phyloP scores from a whole-genome alignment of 2,888 invertebrate species.

The Nomada fabriciana region DNA sequence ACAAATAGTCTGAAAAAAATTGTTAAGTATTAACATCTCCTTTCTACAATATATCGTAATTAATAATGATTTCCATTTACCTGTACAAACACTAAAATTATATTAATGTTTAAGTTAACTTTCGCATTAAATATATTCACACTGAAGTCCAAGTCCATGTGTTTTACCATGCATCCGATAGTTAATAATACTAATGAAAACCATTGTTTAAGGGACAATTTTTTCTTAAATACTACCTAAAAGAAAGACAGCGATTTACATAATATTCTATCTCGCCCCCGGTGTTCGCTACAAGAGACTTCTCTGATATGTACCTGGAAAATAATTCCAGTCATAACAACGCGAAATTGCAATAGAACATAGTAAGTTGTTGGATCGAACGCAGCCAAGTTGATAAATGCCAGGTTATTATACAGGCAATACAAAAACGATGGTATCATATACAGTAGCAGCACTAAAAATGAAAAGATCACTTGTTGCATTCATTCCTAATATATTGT shows the following conservation, averaged over 20 bases:
- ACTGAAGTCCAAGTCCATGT: slow-evolving; percentile 88
- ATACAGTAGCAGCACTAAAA: slow-evolving; percentile 91
- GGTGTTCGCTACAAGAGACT: neutral
- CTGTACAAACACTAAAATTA: slow-evolving; percentile 84
- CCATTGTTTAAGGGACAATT: slow-evolving; percentile 94
- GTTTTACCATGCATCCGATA: slow-evolving; percentile 95
- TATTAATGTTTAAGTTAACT: slow-evolving; percentile 79
- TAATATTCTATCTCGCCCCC: neutral
- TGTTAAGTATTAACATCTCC: slow-evolving; percentile 3
- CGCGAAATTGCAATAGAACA: slow-evolving; percentile 94
- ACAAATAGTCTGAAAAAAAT: slow-evolving; percentile 90
- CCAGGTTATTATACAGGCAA: slow-evolving; percentile 97
- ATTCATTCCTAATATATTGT: no score
- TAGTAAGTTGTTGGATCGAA: slow-evolving; percentile 98
- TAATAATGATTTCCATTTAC: slow-evolving; percentile 71
- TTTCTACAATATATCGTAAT: slow-evolving; percentile 1
- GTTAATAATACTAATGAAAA: slow-evolving; percentile 94
- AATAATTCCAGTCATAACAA: slow-evolving; percentile 95
- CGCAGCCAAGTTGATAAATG: slow-evolving; percentile 94
- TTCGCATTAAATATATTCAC: slow-evolving; percentile 66
- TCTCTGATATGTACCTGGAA: slow-evolving; percentile 90
- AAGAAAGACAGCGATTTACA: slow-evolving; percentile 72
- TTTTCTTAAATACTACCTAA: slow-evolving; percentile 94
- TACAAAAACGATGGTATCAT: slow-evolving; percentile 96
- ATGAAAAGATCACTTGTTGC: slow-evolving; percentile 58